Evolutionary conservation across 2,113 vertebrate genomes (phyloP).

Genomic region (Mirza zaza): DNA sequence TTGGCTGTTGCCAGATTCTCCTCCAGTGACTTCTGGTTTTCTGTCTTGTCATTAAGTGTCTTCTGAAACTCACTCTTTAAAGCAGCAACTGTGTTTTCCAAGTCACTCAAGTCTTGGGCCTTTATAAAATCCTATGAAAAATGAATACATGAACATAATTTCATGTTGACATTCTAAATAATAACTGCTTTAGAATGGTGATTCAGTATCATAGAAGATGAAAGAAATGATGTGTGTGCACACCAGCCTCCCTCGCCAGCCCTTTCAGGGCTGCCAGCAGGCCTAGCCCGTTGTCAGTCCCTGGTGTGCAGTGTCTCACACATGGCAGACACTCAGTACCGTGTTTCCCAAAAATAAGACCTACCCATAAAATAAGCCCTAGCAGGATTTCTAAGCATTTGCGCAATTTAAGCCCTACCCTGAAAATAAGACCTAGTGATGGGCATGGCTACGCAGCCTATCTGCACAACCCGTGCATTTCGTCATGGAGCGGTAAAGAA

Average conservation of each 20-base stretch:
- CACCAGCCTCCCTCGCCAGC: fast-evolving
- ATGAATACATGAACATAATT: not conserved
- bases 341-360: too few relatives aligned
- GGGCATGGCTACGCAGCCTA: too few relatives aligned
- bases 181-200: not conserved
- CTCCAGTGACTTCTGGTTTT: conserved; percentile 92
- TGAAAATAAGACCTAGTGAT: too few relatives aligned
- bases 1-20: conserved; percentile 92
- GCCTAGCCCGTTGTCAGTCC: not conserved
- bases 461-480: too few relatives aligned
- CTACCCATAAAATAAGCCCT: too few relatives aligned
- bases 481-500: too few relatives aligned
- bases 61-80: conserved; percentile 93
- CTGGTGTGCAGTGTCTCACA: not conserved
- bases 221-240: too few relatives aligned
- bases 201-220: too few relatives aligned
- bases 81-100: conserved; percentile 91
- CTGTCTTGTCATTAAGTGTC: conserved; percentile 87
- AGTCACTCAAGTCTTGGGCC: conserved; percentile 87
- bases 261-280: not conserved
- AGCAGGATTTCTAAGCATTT: too few relatives aligned
- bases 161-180: not conserved
- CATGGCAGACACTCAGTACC: fast-evolving
- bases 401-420: too few relatives aligned
- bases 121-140: conserved; percentile 80